phyloP scores from a whole-genome alignment of 64 coral and sea anemone species.

The Exaiptasia diaphana region DNA sequence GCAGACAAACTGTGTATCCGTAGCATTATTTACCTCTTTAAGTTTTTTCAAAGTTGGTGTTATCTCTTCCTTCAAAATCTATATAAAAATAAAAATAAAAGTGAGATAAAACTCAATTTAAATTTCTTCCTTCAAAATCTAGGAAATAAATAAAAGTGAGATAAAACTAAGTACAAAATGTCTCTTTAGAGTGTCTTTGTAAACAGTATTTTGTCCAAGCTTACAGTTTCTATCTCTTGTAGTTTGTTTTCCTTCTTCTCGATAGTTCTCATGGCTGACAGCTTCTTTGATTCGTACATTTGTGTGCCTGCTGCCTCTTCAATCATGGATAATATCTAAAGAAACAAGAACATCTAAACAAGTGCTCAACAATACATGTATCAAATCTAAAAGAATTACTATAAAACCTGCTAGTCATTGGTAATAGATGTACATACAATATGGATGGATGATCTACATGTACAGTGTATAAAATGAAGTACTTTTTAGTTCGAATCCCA shows the following conservation, averaged over 20 bases:
- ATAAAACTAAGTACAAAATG: too few species aligned
- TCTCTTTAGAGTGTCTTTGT: too few species aligned
- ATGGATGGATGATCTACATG: too few species aligned
- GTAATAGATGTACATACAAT: too few species aligned
- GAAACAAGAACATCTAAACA: neutral
- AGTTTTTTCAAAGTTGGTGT: constrained; percentile 84
- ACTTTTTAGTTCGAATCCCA: too few species aligned
- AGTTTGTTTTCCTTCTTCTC: constrained; percentile 93
- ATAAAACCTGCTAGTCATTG: too few species aligned
- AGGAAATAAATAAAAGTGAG: too few species aligned
- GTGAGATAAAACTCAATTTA: too few species aligned
- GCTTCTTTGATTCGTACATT: constrained; percentile 98
- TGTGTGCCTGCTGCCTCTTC: constrained; percentile 96
- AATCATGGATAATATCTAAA: constrained; percentile 96
- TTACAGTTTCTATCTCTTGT: constrained; percentile 96
- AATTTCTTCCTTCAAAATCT: too few species aligned
- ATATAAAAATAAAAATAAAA: neutral
- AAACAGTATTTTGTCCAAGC: too few species aligned
- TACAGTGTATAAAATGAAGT: too few species aligned
- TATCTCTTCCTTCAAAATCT: constrained; percentile 98
- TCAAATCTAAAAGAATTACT: neutral
- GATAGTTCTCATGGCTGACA: constrained; percentile 87
- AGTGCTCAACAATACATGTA: neutral
- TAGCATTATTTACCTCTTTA: constrained; percentile 76
- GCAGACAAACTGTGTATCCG: too few species aligned